Conservation (phyloP, 2,113 vertebrate species). For the Osmerus mordax region DNA sequence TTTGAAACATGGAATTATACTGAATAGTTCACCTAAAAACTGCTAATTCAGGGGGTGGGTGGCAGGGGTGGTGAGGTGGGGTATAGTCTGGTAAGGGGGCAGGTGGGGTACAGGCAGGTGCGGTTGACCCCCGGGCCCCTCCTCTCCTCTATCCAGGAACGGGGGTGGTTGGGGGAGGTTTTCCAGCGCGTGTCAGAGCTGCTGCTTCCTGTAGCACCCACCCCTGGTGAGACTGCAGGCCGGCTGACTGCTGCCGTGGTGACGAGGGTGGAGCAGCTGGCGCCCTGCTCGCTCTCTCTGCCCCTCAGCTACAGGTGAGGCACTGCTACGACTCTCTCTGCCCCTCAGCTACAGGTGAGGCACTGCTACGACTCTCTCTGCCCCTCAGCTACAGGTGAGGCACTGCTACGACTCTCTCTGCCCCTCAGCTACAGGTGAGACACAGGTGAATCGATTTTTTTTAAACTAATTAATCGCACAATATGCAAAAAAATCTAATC, state of each 20-base stretch:
- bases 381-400: not conserved
- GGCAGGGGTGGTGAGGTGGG: too few species aligned
- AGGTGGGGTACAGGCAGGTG: too few species aligned
- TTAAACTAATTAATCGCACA: not conserved
- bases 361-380: not conserved
- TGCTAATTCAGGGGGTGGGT: not conserved
- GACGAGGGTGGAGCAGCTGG: constrained; percentile 16
- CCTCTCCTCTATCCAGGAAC: constrained; percentile 44
- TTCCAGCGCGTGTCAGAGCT: constrained; percentile 43
- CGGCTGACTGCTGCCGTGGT: constrained; percentile 28
- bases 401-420: constrained; percentile 12
- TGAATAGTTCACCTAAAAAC: not conserved
- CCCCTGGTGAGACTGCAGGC: constrained; percentile 13
- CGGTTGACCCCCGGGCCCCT: too few species aligned
- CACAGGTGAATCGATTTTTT: not conserved
- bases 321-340: not conserved
- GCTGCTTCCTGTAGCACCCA: constrained; percentile 9
- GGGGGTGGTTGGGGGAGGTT: constrained; percentile 52
- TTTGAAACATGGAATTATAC: not conserved
- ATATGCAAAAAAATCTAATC: not conserved
- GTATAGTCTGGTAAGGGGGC: not conserved
- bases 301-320: not conserved
- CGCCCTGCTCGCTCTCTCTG: constrained; percentile 13
- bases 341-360: not conserved
- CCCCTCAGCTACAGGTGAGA: constrained; percentile 64